Evolutionary conservation across 2,113 vertebrate genomes (phyloP), one percentile per base, ranked within the genome.

Genomic region (Sinocyclocheilus maitianheensis): DNA sequence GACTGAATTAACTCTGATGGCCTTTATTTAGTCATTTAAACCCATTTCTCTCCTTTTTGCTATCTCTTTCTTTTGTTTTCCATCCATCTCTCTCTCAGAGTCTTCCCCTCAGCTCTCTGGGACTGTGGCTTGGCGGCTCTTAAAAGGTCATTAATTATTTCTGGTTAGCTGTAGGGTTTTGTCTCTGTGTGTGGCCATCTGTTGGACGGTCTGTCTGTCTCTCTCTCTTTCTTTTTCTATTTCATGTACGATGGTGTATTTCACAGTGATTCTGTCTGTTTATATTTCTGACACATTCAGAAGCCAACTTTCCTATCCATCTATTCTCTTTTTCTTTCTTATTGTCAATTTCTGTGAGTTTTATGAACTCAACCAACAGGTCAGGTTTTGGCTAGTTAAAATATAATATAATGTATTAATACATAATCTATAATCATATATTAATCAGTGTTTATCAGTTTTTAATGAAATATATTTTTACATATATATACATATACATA

Each of bases 91-190:
- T 30, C 30, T 30, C 30, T 51, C 58, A 3, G 18, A 55, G 5
- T 72, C 20, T 51, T 26, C 71, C 37, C n/a, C 24, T 84, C 53
- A n/a, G 34, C 74, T 76, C 51, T 51, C 51, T 58, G 26, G 65
- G 43, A 26, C 72, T 83, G 75, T 71, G 51, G 67, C 14, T 85
- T 88, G 67, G 58, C 24, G 34, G 76, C 40, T 82, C 63, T 77
- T 53, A 48, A 77, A 86, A 88, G 63, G 40, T 85, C 72, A 77
- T 84, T 81, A 60, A 86, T 87, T 84, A 82, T 51, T 84, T 67
- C 65, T 79, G 60, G 78, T 89, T 74, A 10, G 81, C 72, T 87
- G 63, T 37, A 58, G 55, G 60, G n/a, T 84, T 62, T 53, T 72
- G 40, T 37, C 84, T 13, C 22, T 78, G 87, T 85, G 72, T 75